Percentiles rank a stretch among this genome's conserved stretches.
phyloP scores from a whole-genome alignment of 2,888 invertebrate genomes.

The Xanthia icteritia region DNA sequence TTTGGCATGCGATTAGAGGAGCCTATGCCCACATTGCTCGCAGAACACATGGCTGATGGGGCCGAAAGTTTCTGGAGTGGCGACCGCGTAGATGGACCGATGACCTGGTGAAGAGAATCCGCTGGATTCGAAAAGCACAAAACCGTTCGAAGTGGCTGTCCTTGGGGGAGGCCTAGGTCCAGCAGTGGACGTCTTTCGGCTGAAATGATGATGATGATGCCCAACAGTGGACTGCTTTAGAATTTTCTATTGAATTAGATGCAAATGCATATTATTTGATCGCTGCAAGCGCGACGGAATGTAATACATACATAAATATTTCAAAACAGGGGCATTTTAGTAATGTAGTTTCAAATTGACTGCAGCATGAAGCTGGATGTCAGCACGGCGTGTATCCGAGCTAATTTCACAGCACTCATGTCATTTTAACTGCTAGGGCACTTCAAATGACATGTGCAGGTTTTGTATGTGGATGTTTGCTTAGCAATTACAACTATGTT shows the following conservation, averaged over 20 bases:
- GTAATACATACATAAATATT: slow-evolving; percentile 1
- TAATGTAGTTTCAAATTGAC: not conserved
- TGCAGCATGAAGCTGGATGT: not conserved
- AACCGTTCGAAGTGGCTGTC: no score
- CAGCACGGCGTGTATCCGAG: no score
- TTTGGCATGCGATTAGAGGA: not conserved
- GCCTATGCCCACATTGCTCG: not conserved
- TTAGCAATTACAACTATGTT: slow-evolving; percentile 2
- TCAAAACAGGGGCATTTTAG: not conserved
- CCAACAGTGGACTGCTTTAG: not conserved
- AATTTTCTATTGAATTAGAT: not conserved
- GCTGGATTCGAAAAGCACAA: no score
- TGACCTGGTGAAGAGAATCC: no score
- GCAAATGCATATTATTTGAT: not conserved
- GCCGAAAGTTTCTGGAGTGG: no score
- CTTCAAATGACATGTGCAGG: not conserved
- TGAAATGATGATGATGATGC: no score
- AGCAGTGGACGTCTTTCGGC: no score
- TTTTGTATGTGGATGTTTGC: not conserved
- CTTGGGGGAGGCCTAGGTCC: no score
- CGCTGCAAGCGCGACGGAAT: not conserved
- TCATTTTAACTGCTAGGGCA: not conserved
- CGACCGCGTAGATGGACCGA: no score
- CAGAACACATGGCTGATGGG: no score
- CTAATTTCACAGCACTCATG: no score